Evolutionary conservation across 1,140 invertebrate species (phyloP).

Genomic region (Drosophila bocki): DNA sequence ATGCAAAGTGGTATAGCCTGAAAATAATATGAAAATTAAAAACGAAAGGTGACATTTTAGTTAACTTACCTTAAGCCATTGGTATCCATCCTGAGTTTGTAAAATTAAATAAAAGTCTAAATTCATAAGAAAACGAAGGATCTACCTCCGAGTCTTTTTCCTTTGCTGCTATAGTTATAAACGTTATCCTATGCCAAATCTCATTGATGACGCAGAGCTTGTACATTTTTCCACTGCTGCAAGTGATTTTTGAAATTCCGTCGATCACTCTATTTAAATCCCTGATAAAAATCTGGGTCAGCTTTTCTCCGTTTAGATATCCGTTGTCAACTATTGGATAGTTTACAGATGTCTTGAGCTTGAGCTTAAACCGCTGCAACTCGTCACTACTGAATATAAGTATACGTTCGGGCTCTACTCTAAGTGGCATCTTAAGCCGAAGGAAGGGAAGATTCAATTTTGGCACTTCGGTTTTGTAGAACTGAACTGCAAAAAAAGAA

Average conservation of each 20-base stretch:
- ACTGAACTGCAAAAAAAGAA: neutral
- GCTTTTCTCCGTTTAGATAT: constrained; percentile 2
- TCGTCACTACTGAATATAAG: too few relatives aligned
- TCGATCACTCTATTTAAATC: constrained; percentile 5
- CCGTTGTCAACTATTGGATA: constrained; percentile 7
- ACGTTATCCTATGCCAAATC: too few relatives aligned
- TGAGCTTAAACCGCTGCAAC: neutral
- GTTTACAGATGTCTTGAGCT: constrained; percentile 3
- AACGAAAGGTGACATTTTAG: neutral
- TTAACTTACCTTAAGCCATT: neutral
- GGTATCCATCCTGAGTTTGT: neutral
- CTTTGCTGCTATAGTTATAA: neutral
- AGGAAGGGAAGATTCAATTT: neutral
- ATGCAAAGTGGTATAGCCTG: neutral
- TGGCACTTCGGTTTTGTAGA: neutral
- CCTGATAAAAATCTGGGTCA: neutral
- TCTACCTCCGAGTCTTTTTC: neutral
- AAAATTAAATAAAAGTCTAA: neutral
- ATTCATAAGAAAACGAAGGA: neutral
- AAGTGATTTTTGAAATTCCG: neutral
- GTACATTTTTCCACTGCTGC: neutral
- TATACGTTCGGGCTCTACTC: neutral
- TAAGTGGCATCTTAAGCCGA: constrained; percentile 10
- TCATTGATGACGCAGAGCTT: neutral
- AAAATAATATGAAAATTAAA: neutral